A percentile compares a stretch with the other conserved stretches of the same genome.
Conservation (phyloP, 1,140 invertebrate genomes). For the Micrasema minimum region DNA sequence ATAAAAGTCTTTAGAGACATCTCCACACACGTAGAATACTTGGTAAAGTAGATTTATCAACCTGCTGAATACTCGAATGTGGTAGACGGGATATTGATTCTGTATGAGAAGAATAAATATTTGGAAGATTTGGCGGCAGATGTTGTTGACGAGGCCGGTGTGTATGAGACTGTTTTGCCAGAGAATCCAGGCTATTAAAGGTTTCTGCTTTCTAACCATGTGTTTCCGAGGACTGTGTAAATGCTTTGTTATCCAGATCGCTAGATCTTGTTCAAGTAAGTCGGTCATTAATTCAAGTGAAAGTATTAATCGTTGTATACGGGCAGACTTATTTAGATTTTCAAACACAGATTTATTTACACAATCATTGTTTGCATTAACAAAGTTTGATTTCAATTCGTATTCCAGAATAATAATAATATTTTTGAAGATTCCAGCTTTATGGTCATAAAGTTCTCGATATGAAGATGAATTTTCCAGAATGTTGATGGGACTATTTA, state of each 20-base stretch:
- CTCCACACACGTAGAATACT: conserved; percentile 19
- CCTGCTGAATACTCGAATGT: conserved; percentile 5
- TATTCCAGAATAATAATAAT: conserved; percentile 15
- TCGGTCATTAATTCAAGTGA: conserved; percentile 17
- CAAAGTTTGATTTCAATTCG: conserved; percentile 11
- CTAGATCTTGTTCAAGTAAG: conserved; percentile 25
- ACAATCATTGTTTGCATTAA: background rate
- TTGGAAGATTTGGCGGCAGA: conserved; percentile 27
- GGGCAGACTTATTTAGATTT: background rate
- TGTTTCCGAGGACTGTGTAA: conserved; percentile 25
- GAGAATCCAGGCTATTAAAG: conserved; percentile 20
- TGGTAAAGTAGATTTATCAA: conserved; percentile 21
- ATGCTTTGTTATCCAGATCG: conserved; percentile 27
- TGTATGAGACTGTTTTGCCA: conserved; percentile 32
- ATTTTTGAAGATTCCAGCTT: conserved; percentile 18
- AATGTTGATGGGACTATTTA: conserved; percentile 5
- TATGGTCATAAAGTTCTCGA: conserved; percentile 11
- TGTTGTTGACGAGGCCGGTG: conserved; percentile 20
- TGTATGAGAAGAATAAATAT: conserved; percentile 16
- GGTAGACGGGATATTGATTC: background rate
- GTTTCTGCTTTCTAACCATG: conserved; percentile 23
- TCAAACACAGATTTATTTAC: conserved; percentile 7
- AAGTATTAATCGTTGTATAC: conserved; percentile 19
- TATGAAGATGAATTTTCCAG: conserved; percentile 7
- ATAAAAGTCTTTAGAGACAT: conserved; percentile 18